A percentile compares a stretch with the other conserved stretches of the same genome.
These are phyloP conservation scores for Microtus obscurus DNA, from an alignment of 2,797 vertebrate genomes.

Conservation along the genomic window DNA sequence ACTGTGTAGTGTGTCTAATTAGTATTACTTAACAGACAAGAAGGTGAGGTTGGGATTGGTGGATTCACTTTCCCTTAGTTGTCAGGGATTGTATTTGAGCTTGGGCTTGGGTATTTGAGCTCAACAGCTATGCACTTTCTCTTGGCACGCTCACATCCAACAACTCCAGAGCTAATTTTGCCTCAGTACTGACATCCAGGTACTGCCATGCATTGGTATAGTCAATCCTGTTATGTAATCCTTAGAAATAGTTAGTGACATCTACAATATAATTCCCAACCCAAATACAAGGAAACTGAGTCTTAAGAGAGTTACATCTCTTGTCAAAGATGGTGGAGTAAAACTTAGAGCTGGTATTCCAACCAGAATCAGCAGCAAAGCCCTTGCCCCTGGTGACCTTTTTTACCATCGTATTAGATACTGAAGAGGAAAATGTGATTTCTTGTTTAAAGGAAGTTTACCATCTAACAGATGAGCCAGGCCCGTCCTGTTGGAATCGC, in stretches of 20 bases:
- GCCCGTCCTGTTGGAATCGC: background rate
- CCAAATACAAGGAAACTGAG: background rate
- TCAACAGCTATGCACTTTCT: background rate
- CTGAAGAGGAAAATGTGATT: background rate
- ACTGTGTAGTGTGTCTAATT: background rate
- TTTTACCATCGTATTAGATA: background rate
- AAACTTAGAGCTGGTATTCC: background rate
- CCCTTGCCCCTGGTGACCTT: background rate
- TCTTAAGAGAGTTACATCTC: background rate
- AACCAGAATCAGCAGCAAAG: constrained; percentile 5
- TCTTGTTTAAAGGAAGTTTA: background rate
- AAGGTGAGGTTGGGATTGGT: background rate
- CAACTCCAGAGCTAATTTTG: background rate
- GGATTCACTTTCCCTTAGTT: background rate
- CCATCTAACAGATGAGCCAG: background rate
- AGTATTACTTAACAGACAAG: background rate
- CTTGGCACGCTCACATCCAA: background rate
- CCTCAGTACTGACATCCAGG: background rate
- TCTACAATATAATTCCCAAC: background rate
- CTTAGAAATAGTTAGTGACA: background rate
- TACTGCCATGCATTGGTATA: background rate
- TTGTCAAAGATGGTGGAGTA: background rate
- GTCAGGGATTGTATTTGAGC: background rate
- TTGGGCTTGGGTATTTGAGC: no score
- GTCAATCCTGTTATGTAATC: background rate